These are phyloP conservation scores for Calliphora vicina DNA, from an alignment of 1,140 invertebrate genomes.

Conservation along the genomic window DNA sequence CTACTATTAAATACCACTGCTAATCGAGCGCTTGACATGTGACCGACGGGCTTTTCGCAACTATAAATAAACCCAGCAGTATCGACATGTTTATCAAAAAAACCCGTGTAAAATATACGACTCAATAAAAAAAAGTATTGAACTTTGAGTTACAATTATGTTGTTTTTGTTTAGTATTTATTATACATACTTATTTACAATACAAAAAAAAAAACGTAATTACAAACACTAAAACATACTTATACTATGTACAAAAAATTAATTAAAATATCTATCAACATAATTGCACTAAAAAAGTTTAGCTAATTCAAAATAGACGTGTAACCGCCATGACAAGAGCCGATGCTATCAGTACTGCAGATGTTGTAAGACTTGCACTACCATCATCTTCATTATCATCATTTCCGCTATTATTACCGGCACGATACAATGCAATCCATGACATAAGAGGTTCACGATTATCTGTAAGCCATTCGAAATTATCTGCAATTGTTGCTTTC, in stretches of 20 bases:
- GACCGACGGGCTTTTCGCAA: too few relatives aligned
- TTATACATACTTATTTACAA: not conserved
- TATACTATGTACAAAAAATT: not conserved
- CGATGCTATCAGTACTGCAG: conserved; percentile 44
- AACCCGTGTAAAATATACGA: too few relatives aligned
- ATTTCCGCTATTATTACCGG: not conserved
- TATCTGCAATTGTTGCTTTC: conserved; percentile 45
- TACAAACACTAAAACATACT: not conserved
- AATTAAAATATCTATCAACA: not conserved
- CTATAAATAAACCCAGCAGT: too few relatives aligned
- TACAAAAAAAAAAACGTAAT: not conserved
- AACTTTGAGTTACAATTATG: too few relatives aligned
- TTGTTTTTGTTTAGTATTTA: too few relatives aligned
- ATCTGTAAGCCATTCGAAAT: conserved; percentile 47
- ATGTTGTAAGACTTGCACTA: conserved; percentile 47
- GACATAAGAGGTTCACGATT: conserved; percentile 51
- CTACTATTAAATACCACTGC: too few relatives aligned
- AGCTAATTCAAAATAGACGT: conserved; percentile 45
- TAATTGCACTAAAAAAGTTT: too few relatives aligned
- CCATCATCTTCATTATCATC: conserved; percentile 23
- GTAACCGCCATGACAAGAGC: conserved; percentile 42
- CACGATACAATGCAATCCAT: conserved; percentile 40
- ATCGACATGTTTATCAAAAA: too few relatives aligned
- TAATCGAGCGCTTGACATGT: too few relatives aligned
- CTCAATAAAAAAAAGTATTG: too few relatives aligned